These are phyloP conservation scores for Dione juno DNA, from an alignment of 2,888 invertebrate genomes.

Conservation along the genomic window DNA sequence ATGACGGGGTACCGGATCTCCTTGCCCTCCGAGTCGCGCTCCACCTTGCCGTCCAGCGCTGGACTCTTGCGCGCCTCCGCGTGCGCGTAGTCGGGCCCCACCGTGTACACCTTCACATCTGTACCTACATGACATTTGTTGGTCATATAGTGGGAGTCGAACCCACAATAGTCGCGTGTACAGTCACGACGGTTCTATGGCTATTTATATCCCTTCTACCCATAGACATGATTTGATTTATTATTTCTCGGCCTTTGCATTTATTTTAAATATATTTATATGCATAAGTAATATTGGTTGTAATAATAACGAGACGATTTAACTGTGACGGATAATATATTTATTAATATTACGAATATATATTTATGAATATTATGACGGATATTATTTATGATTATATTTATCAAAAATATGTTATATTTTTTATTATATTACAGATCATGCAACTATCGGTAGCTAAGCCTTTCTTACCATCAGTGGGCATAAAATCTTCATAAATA, in stretches of 20 bases:
- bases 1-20: slow-evolving; percentile 99
- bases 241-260: too few relatives aligned
- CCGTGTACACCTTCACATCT: slow-evolving; percentile 96
- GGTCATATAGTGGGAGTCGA: too few relatives aligned
- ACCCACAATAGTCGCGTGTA: background rate
- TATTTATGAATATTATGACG: too few relatives aligned
- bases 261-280: too few relatives aligned
- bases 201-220: too few relatives aligned
- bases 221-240: too few relatives aligned
- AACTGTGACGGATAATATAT: too few relatives aligned
- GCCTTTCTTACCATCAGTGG: slow-evolving; percentile 92
- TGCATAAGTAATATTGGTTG: too few relatives aligned
- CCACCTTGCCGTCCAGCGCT: slow-evolving; percentile 98
- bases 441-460: background rate
- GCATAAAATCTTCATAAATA: slow-evolving; percentile 99
- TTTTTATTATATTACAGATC: background rate
- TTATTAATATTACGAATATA: too few relatives aligned
- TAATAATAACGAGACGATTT: too few relatives aligned
- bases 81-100: slow-evolving; percentile 99
- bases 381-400: too few relatives aligned
- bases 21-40: slow-evolving; percentile 98
- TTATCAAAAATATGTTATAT: too few relatives aligned
- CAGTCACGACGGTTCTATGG: background rate
- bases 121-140: slow-evolving; percentile 80
- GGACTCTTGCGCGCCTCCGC: slow-evolving; percentile 99